phyloP scores from a whole-genome alignment of 2,888 invertebrate species.

The Plusia festucae region DNA sequence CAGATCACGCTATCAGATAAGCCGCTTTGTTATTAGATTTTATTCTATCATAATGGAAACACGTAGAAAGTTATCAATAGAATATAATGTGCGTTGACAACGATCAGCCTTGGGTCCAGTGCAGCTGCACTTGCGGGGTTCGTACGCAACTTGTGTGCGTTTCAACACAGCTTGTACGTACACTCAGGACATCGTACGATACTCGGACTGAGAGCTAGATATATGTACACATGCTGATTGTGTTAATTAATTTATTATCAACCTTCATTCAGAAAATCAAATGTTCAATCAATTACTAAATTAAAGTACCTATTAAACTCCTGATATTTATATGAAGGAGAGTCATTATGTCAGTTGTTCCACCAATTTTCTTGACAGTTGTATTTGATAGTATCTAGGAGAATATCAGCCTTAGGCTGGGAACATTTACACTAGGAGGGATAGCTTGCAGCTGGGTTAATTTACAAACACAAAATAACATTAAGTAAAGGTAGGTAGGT shows the following conservation, averaged over 20 bases:
- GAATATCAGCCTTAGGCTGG: neutral
- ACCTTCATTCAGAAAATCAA: neutral
- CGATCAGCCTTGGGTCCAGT: constrained; percentile 45
- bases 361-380: neutral
- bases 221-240: neutral
- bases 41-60: constrained; percentile 30
- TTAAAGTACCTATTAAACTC: no score
- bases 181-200: neutral
- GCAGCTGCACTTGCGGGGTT: constrained; percentile 32
- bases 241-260: neutral
- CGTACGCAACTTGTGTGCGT: constrained; percentile 11
- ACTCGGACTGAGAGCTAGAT: neutral
- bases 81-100: constrained; percentile 21
- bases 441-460: neutral
- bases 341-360: no score
- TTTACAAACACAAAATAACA: no score
- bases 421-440: neutral
- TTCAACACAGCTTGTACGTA: neutral
- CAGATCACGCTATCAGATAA: constrained; percentile 47
- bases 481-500: no score
- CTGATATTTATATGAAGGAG: no score
- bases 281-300: no score
- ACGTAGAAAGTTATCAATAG: constrained; percentile 55
- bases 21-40: constrained; percentile 37
- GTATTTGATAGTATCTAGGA: neutral